Conservation (phyloP, 2,797 vertebrate genomes). For the Melanitta fusca region DNA sequence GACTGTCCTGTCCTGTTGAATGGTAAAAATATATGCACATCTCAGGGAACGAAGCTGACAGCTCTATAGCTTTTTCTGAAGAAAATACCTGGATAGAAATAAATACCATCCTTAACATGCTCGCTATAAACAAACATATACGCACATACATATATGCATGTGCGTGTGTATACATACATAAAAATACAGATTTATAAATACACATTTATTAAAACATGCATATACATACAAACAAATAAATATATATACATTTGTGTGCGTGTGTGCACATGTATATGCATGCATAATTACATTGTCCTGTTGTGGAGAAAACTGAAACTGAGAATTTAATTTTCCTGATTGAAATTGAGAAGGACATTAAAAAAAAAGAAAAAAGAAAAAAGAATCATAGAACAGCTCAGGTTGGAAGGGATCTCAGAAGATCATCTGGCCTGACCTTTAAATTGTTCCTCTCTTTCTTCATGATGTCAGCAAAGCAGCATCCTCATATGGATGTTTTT, state of each 20-base stretch:
- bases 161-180: background rate
- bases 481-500: conserved; percentile 29
- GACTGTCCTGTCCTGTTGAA: background rate
- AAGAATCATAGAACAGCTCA: background rate
- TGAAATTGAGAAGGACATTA: conserved; percentile 5
- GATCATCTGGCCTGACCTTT: background rate
- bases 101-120: background rate
- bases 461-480: conserved; percentile 10
- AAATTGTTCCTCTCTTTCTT: background rate
- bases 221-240: too few relatives aligned
- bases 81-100: background rate
- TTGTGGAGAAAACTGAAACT: background rate
- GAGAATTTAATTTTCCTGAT: background rate
- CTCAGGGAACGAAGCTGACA: background rate
- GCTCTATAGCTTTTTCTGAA: background rate
- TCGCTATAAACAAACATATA: background rate
- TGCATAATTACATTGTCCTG: background rate
- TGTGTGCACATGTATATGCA: accelerated
- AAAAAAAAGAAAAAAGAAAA: conserved; percentile 33
- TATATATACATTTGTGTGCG: too few relatives aligned
- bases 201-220: accelerated
- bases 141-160: background rate
- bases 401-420: background rate
- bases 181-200: background rate
- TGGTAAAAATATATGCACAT: background rate